Evolutionary conservation across 2,888 invertebrate genomes (phyloP), one percentile per base, ranked within the genome.

Genomic region (Nephrotoma appendiculata): DNA sequence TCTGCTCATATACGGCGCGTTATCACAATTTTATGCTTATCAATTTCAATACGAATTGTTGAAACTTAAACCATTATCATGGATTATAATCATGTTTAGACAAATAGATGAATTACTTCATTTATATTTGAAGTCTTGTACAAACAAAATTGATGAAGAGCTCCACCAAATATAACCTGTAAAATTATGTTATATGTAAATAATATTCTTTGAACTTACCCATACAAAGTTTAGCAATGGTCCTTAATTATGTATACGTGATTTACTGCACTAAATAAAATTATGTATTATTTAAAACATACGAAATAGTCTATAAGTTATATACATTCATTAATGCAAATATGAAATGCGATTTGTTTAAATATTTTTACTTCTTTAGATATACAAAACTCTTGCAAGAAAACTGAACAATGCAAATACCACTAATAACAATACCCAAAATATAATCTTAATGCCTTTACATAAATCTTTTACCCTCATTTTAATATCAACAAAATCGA

Each of bases 331-430:
- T 31, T 31, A 3, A 31, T 31, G 3, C 2, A 31, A 31, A 71
- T 15, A 52, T 52, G 52, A 44, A 44, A 44, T 15, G 31, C 31
- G 52, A 52, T 52, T 52, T 52, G 31, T 31, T 31, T 31, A 31
- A 31, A 31, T 44, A 9, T 52, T 41, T 83, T 83, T 42, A 41
- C 43, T 52, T 71, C 42, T 83, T 31, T 84, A 88, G 31, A 87
- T 43, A 41, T 87, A 57, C 84, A 87, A 52, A 86, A 88, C 44
- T 84, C 88, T 86, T 41, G 87, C 19, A 86, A 87, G 9, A 86
- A 88, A 88, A 52, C 88, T 87, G 12, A 86, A 85, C 19, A 85
- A 71, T 11, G 86, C 88, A 57, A 88, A 88, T n/a, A 83, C 41
- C 15, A 88, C 15, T 87, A 87, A 87, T 15, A 87, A 86, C 15